Conservation (phyloP, 2,797 vertebrate species). For the Acropternis orthonyx region DNA sequence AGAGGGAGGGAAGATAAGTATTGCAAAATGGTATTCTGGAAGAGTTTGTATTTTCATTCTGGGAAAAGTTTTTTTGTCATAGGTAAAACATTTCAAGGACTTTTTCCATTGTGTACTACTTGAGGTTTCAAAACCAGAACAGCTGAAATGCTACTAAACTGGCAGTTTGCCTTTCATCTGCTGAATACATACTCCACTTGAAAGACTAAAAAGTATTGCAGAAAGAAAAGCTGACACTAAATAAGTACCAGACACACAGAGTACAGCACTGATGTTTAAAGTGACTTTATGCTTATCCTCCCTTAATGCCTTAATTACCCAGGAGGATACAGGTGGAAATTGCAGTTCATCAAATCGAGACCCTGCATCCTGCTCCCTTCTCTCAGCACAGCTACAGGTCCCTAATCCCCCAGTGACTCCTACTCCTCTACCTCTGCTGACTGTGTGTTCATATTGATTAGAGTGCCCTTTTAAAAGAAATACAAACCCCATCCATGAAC, state of each 20-base stretch:
- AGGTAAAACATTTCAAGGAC: not conserved
- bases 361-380: not conserved
- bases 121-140: not conserved
- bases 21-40: not conserved
- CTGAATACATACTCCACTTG: not conserved
- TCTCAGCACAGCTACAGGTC: not conserved
- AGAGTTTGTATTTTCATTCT: not conserved
- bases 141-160: constrained; percentile 13
- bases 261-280: not conserved
- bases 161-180: not conserved
- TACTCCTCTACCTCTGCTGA: not conserved
- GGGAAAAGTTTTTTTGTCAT: not conserved
- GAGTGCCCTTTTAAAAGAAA: not conserved
- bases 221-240: not conserved
- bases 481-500: not conserved
- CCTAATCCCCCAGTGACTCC: not conserved
- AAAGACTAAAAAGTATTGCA: not conserved
- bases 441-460: not conserved
- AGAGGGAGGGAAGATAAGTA: not conserved
- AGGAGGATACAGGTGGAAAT: not conserved
- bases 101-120: not conserved
- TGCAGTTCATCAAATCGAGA: not conserved
- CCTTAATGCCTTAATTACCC: not conserved
- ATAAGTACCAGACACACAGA: not conserved
- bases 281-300: not conserved